Base-by-base conservation (phyloP, 2,888 invertebrate species). In the Clunio marinus region DNA sequence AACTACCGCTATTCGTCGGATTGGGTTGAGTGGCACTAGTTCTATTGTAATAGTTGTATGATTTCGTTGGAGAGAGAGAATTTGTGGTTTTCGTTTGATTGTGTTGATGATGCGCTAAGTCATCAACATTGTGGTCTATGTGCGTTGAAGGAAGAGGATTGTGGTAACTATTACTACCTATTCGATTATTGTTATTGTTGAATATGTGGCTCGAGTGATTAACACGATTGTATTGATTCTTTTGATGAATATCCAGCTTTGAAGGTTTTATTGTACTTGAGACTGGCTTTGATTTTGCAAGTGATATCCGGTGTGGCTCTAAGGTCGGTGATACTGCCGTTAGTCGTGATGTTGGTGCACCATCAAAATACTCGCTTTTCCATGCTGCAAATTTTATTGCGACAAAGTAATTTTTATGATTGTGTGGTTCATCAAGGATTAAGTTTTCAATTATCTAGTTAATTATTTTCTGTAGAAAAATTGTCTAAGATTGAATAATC, bases 161-260 rank as follows among this genome's bases (percentile, higher is more conserved):
- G 37, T 69, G 69, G 46, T 62, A 51, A 28, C 59, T 58, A 45
- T 17, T 60, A 37, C 62, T 69, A 58, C 58, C 68, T 68, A 68
- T 57, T 22, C 58, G 68, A 68, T 58, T 68, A 20, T 60, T 32
- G 27, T 58, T 55, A 35, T 68, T 68, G 55, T 41, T 68, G 41
- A 58, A 58, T 27, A 45, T 57, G 17, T 68, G 68, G 58, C 68
- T 68, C 5, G 68, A 68, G 27, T 79, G 84, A 80, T 81, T 80
- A 73, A 79, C 80, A 75, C 77, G 77, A 74, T 78, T 79, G 70
- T 78, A 76, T 57, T 74, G 75, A 71, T 77, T 77, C 67, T 75
- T 75, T 71, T 79, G 79, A 70, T 78, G 78, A 60, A 79, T 78
- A 74, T 79, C 78, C 72, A 79, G 73, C 66, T 77, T 77, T 69